A percentile compares a stretch with the other conserved stretches of the same genome.
Evolutionary conservation across 2,797 vertebrate genomes (phyloP).

Genomic region (Hypotaenidia philippensis): DNA sequence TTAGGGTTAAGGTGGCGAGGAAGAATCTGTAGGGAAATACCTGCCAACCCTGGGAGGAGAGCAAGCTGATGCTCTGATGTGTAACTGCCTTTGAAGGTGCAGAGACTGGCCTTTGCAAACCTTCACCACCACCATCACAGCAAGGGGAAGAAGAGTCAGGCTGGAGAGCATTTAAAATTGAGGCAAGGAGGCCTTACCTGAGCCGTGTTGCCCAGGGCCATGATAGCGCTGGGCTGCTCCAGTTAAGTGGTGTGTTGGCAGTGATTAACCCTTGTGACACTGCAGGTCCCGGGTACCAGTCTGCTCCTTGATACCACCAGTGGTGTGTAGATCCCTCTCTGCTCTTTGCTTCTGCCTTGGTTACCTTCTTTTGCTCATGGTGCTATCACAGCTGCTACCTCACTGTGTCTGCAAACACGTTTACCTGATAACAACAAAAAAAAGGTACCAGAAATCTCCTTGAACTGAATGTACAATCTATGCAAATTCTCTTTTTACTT

Average conservation of each 20-base stretch:
- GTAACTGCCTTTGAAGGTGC: accelerated
- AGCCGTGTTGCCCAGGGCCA: background rate
- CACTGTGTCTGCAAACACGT: constrained; percentile 79
- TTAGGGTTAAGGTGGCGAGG: background rate
- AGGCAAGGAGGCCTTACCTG: background rate
- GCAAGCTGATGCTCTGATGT: background rate
- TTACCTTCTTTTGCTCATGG: constrained; percentile 78
- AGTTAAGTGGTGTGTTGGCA: background rate
- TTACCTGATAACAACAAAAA: constrained; percentile 69
- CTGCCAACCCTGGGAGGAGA: background rate
- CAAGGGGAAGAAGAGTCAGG: background rate
- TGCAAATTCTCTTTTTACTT: constrained; percentile 81
- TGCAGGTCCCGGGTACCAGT: background rate
- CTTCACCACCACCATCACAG: background rate
- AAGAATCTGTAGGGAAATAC: background rate
- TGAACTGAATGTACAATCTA: constrained; percentile 86
- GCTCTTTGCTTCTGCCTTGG: constrained; percentile 71
- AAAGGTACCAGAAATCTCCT: constrained; percentile 70
- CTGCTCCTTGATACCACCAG: background rate
- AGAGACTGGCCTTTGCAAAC: background rate
- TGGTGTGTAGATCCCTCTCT: background rate
- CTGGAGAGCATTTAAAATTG: background rate
- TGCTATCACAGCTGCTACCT: constrained; percentile 85
- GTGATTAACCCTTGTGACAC: background rate
- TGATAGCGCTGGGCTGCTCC: background rate